phyloP scores from a whole-genome alignment of 2,797 vertebrate species.

The Takifugu rubripes region DNA sequence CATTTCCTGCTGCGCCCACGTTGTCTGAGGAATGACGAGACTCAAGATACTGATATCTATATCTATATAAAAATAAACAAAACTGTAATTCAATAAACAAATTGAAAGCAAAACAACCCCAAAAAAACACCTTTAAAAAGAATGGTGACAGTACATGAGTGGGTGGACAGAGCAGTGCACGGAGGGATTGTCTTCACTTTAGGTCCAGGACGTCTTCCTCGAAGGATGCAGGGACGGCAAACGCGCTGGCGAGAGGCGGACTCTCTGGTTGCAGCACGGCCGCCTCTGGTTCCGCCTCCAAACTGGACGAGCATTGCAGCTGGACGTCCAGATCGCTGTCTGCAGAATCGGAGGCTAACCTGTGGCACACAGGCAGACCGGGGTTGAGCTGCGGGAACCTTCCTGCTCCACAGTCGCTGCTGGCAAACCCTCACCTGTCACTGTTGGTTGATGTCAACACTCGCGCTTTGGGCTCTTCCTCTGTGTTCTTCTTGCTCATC shows the following conservation, averaged over 20 bases:
- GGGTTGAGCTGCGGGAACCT: not conserved
- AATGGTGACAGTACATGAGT: conserved; percentile 43
- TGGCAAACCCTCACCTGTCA: conserved; percentile 80
- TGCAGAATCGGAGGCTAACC: conserved; percentile 78
- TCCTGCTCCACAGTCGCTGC: not conserved
- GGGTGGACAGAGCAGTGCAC: conserved; percentile 52
- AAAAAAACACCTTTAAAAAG: conserved; percentile 20
- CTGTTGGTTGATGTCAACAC: conserved; percentile 83
- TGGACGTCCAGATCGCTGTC: conserved; percentile 80
- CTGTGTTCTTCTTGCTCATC: conserved; percentile 77
- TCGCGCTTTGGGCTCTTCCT: conserved; percentile 80
- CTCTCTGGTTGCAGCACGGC: conserved; percentile 74
- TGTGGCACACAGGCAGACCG: conserved; percentile 52
- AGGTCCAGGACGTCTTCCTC: conserved; percentile 93
- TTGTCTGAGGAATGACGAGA: conserved; percentile 26
- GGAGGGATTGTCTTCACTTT: conserved; percentile 85
- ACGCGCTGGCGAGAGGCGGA: conserved; percentile 74
- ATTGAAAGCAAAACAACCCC: conserved; percentile 34
- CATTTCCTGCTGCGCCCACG: conserved; percentile 35
- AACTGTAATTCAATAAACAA: conserved; percentile 24
- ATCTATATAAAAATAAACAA: not conserved
- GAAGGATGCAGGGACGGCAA: conserved; percentile 80
- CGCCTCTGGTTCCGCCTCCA: conserved; percentile 79
- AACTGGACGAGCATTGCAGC: conserved; percentile 73
- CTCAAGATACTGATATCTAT: conserved; percentile 18